A percentile compares a stretch with the other conserved stretches of the same genome.
phyloP scores from a whole-genome alignment of 1,140 invertebrate genomes.

The Brachionus manjavacas region DNA sequence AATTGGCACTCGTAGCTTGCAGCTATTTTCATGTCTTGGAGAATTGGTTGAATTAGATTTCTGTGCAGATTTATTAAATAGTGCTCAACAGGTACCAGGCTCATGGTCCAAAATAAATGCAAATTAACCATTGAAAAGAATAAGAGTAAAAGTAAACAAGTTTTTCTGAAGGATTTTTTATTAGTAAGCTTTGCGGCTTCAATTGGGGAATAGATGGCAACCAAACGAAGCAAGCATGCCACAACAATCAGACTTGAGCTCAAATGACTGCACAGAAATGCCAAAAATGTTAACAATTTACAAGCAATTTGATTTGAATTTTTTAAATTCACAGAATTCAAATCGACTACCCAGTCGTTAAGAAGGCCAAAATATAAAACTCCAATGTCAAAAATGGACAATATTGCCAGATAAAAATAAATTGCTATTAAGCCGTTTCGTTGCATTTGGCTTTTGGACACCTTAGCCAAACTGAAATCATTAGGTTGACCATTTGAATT shows the following conservation, averaged over 20 bases:
- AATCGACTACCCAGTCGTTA: not conserved
- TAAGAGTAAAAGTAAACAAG: not conserved
- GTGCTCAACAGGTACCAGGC: not conserved
- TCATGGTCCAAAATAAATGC: constrained; percentile 40
- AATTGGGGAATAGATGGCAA: constrained; percentile 28
- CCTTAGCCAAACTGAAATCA: not conserved
- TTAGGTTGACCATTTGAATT: not conserved
- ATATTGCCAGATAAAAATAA: constrained; percentile 28
- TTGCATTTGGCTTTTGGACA: not conserved
- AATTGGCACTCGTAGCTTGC: not conserved
- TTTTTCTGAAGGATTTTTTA: constrained; percentile 16
- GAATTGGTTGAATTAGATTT: not conserved
- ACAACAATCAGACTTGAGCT: constrained; percentile 35
- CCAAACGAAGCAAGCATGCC: not conserved
- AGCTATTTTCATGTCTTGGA: not conserved
- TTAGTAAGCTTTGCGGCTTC: constrained; percentile 22
- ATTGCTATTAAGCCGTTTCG: not conserved
- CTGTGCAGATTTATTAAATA: not conserved
- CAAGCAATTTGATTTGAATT: not conserved
- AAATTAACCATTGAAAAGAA: constrained; percentile 16
- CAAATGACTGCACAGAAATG: not conserved
- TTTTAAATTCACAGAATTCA: not conserved
- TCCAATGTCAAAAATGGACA: not conserved
- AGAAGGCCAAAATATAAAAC: constrained; percentile 5
- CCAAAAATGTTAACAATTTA: constrained; percentile 37